Evolutionary conservation across 64 coral and sea anemone species (phyloP), one percentile per base, ranked within the genome.

Genomic region (Pachyseris speciosa): DNA sequence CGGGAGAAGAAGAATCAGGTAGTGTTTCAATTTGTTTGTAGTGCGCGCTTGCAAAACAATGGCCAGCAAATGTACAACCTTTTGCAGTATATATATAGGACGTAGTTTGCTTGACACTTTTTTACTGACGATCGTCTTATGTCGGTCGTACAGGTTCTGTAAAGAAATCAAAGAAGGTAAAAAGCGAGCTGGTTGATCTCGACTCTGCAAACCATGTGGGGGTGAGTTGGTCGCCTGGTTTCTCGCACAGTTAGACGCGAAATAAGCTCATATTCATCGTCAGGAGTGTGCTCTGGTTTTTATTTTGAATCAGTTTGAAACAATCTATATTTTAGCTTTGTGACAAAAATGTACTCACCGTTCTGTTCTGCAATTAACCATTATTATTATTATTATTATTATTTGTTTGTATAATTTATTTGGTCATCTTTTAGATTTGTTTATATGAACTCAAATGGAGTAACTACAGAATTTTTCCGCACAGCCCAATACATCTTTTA

Each of bases 81-180:
- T 26, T 28, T 29, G 41, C 7, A 37, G 19, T 43, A 22, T 13
- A 17, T 20, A 31, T 4, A 61, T 19, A 44, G 38, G 22, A 12
- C 1, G 20, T 67, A 43, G 63, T 75, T 31, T 76, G 16, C 13
- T 41, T 41, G 74, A 44, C 36, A 13, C 20, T 29, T 88, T 68
- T 84, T 87, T 59, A 96, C 85, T 84, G 66, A 94, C 81, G 40
- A 39, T 77, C 83, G 22, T 67, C 77, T 86, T 42, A 77, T 76
- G 40, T 92, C 83, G 90, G 63, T 78, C 38, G 49, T 86, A 50
- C 80, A 96, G 94, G 90, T 73, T 92, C 94, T 44, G 40, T 84
- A 88, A 96, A 96, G 94, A 96, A 96, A 92, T 34, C 58, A 51
- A 96, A 88, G 76, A 96, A 96, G 55, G 55, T 57, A 50, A 92